Evolutionary conservation across 2,113 vertebrate species (phyloP).

Genomic region (Mastomys coucha): DNA sequence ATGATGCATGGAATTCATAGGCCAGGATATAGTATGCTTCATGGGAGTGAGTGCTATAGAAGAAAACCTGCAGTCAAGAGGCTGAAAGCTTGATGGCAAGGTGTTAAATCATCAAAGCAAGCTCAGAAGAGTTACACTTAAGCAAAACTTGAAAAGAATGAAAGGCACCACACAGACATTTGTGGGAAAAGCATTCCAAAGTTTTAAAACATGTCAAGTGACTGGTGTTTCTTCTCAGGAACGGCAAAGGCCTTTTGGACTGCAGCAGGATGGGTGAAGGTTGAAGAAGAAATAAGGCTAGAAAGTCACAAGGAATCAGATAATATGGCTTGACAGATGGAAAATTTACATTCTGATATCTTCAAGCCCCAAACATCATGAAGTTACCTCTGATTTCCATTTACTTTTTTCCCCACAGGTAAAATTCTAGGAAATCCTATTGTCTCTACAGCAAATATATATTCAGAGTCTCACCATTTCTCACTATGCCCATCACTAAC

Average conservation of each 20-base stretch:
- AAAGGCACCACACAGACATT: background rate
- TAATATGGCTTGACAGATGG: background rate
- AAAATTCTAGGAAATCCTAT: background rate
- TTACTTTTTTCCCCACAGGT: background rate
- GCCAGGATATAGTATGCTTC: background rate
- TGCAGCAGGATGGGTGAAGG: background rate
- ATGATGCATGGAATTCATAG: background rate
- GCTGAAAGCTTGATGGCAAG: background rate
- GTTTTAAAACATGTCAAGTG: background rate
- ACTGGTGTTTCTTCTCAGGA: background rate
- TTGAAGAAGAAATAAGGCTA: background rate
- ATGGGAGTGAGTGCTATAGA: background rate
- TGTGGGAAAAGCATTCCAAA: background rate
- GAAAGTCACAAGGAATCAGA: background rate
- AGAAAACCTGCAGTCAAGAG: background rate
- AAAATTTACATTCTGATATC: background rate
- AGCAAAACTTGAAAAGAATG: background rate
- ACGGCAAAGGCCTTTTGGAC: background rate
- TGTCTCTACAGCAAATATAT: background rate
- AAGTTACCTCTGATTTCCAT: background rate
- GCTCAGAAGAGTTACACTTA: background rate
- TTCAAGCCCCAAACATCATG: background rate
- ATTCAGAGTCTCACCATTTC: background rate
- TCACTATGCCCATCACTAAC: background rate
- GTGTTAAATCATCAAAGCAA: background rate